These are phyloP conservation scores for Tenthredo scrophulariae DNA, from an alignment of 2,888 invertebrate species.

Conservation along the genomic window DNA sequence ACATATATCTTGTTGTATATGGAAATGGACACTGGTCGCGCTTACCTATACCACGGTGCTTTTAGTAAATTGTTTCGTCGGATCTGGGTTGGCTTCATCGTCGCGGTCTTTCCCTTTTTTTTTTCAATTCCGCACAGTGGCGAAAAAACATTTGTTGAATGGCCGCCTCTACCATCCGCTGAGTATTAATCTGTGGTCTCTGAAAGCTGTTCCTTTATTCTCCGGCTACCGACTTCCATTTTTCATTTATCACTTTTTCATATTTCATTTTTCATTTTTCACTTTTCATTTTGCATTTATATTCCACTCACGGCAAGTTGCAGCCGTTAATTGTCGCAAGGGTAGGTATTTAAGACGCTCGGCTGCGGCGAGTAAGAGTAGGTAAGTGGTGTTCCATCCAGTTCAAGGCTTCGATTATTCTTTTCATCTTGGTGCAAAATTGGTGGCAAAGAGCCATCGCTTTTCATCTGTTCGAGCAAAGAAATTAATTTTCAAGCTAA, in stretches of 20 bases:
- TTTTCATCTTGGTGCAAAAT: neutral
- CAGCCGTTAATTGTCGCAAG: slow-evolving; percentile 35
- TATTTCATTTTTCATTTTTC: neutral
- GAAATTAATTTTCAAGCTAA: neutral
- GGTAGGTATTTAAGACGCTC: slow-evolving; percentile 42
- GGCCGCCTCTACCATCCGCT: slow-evolving; percentile 6
- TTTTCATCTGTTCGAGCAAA: neutral
- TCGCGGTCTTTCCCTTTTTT: neutral
- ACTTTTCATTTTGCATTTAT: slow-evolving; percentile 10
- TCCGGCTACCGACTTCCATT: neutral
- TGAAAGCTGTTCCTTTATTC: slow-evolving; percentile 34
- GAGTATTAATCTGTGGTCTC: slow-evolving; percentile 34
- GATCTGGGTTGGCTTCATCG: slow-evolving; percentile 8
- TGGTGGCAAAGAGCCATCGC: neutral
- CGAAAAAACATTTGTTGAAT: slow-evolving; percentile 22
- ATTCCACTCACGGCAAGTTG: slow-evolving; percentile 10
- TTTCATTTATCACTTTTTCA: neutral
- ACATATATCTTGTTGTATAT: neutral
- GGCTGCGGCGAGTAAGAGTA: neutral
- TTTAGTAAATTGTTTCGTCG: slow-evolving; percentile 43
- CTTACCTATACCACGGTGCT: slow-evolving; percentile 4
- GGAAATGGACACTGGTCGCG: slow-evolving; percentile 15
- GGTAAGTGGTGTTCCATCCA: slow-evolving; percentile 10
- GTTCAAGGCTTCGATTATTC: slow-evolving; percentile 19
- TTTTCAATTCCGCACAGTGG: slow-evolving; percentile 15